Conservation (phyloP, 2,888 invertebrate genomes). For the Eristalinus sepulchralis region DNA sequence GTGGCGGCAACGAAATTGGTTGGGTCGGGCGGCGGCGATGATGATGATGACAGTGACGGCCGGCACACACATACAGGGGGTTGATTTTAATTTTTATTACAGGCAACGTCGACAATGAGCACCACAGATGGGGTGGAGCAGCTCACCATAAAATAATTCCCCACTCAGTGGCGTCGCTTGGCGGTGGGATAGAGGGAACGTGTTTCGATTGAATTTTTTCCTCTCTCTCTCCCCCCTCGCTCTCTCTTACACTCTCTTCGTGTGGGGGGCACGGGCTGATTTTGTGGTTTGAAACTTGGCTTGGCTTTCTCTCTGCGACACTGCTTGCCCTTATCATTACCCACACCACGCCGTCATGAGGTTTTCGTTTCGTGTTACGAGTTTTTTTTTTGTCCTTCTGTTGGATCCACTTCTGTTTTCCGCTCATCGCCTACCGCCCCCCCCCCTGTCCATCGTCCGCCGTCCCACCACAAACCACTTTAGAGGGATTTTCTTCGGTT, state of each 20-base stretch:
- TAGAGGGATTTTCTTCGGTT: slow-evolving; percentile 44
- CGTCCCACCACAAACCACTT: slow-evolving; percentile 44
- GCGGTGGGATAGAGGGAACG: neutral
- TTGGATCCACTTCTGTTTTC: slow-evolving; percentile 40
- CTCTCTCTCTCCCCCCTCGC: neutral
- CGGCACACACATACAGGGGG: neutral
- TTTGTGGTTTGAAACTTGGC: slow-evolving; percentile 68
- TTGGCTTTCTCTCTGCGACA: slow-evolving; percentile 32
- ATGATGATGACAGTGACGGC: slow-evolving; percentile 9
- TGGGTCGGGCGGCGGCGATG: slow-evolving; percentile 26
- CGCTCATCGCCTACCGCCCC: neutral
- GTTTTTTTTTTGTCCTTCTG: slow-evolving; percentile 8
- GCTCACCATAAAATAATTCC: slow-evolving; percentile 59
- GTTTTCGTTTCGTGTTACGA: neutral
- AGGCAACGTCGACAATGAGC: slow-evolving; percentile 38
- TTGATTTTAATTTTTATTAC: slow-evolving; percentile 13
- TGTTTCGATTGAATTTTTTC: slow-evolving; percentile 52
- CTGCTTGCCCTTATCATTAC: slow-evolving; percentile 64
- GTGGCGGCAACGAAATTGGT: slow-evolving; percentile 6
- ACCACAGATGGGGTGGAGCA: slow-evolving; percentile 49
- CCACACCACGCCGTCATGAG: slow-evolving; percentile 14
- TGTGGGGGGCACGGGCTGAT: slow-evolving; percentile 3
- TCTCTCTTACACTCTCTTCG: neutral
- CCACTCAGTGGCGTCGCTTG: neutral
- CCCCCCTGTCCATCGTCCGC: neutral